Conservation (phyloP, 2,797 vertebrate genomes). For the Sorex maritimensis region DNA sequence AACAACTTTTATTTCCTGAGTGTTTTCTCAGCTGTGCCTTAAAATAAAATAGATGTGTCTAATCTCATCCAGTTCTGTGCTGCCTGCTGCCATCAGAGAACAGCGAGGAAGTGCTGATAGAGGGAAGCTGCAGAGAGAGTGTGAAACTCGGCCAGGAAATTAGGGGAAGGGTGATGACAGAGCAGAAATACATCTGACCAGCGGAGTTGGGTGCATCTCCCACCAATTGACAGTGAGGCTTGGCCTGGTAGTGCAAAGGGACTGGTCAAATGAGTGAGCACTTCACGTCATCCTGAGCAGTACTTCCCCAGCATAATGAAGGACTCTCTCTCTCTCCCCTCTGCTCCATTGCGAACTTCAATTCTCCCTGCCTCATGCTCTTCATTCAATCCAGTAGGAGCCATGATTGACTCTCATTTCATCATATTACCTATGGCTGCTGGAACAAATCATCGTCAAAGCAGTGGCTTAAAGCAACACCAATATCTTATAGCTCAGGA, state of each 20-base stretch:
- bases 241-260: neutral
- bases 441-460: neutral
- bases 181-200: neutral
- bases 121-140: neutral
- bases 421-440: neutral
- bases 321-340: neutral
- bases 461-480: neutral
- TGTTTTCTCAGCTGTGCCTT: constrained; percentile 73
- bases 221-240: neutral
- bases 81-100: constrained; percentile 31
- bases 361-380: neutral
- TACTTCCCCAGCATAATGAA: neutral
- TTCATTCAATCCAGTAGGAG: neutral
- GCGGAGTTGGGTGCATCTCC: neutral
- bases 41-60: constrained; percentile 74
- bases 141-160: neutral
- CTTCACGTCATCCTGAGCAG: neutral
- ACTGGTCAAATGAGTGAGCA: accelerated
- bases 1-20: constrained; percentile 57
- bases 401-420: neutral
- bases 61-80: constrained; percentile 49
- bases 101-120: neutral
- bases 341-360: neutral
- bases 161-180: too few relatives aligned
- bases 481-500: neutral